Conservation (phyloP, 2,888 invertebrate species). For the Crepidodera aurea region DNA sequence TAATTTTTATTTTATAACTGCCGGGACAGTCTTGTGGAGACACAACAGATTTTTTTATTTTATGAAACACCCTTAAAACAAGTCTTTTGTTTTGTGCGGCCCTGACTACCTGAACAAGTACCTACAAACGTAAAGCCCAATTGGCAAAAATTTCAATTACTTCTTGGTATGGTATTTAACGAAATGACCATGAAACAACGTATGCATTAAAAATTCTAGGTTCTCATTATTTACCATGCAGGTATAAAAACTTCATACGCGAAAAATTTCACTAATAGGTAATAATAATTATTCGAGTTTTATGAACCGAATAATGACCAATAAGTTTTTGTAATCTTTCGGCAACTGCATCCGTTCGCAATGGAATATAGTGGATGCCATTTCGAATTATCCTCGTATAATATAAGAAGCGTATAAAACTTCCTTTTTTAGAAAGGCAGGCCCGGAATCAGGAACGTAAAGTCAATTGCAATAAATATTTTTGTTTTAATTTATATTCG, state of each 20-base stretch:
- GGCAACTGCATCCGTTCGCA: constrained; percentile 44
- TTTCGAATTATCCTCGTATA: constrained; percentile 46
- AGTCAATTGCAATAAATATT: no score
- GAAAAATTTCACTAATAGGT: constrained; percentile 20
- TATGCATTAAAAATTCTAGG: constrained; percentile 12
- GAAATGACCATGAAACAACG: constrained; percentile 3
- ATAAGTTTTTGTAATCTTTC: constrained; percentile 41
- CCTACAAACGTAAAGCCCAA: no score
- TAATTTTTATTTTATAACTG: no score
- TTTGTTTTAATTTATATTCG: no score
- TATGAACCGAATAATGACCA: constrained; percentile 34
- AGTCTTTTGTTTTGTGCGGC: no score
- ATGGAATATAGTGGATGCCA: constrained; percentile 45
- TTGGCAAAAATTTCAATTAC: constrained; percentile 14
- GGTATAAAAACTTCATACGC: constrained; percentile 15
- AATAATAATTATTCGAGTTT: constrained; percentile 25
- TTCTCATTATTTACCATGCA: constrained; percentile 21
- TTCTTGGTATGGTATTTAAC: not conserved
- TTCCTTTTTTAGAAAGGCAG: not conserved
- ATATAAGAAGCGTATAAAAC: not conserved
- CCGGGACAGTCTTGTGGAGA: no score
- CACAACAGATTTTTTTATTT: no score
- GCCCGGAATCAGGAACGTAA: not conserved
- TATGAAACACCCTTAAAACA: no score
- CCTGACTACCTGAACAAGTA: no score